Evolutionary conservation across 2,888 invertebrate genomes (phyloP).

Genomic region (Saturnia japonica): DNA sequence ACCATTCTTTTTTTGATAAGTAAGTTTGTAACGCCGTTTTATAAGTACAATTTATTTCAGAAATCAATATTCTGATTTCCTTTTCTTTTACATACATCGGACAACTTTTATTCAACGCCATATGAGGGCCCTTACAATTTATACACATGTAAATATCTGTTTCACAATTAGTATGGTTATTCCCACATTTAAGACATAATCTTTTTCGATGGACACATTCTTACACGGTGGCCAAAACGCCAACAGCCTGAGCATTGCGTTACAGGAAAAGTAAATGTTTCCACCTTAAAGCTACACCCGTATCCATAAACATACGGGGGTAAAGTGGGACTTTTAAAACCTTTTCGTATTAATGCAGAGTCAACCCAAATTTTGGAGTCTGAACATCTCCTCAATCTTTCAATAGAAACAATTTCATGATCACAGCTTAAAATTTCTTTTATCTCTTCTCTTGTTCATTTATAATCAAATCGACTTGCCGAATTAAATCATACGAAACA

Average conservation of each 20-base stretch:
- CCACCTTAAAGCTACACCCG: slow-evolving; percentile 18
- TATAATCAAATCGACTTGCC: neutral
- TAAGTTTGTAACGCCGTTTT: slow-evolving; percentile 18
- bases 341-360: neutral
- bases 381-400: neutral
- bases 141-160: slow-evolving; percentile 25
- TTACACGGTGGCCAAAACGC: slow-evolving; percentile 24
- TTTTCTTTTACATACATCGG: slow-evolving; percentile 33
- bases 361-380: neutral
- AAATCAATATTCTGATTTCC: slow-evolving; percentile 31
- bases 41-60: slow-evolving; percentile 26
- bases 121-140: slow-evolving; percentile 31
- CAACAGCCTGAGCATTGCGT: slow-evolving; percentile 29
- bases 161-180: slow-evolving; percentile 30
- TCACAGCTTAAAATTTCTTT: neutral
- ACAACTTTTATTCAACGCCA: slow-evolving; percentile 30
- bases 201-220: slow-evolving; percentile 20
- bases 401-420: too few relatives aligned
- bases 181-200: slow-evolving; percentile 29
- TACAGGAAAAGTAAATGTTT: slow-evolving; percentile 29
- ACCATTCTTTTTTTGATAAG: neutral
- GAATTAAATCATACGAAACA: neutral
- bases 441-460: neutral
- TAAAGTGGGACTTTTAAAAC: slow-evolving; percentile 9
- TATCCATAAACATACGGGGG: slow-evolving; percentile 15